phyloP scores from a whole-genome alignment of 2,797 vertebrate genomes.

The Molossus molossus region DNA sequence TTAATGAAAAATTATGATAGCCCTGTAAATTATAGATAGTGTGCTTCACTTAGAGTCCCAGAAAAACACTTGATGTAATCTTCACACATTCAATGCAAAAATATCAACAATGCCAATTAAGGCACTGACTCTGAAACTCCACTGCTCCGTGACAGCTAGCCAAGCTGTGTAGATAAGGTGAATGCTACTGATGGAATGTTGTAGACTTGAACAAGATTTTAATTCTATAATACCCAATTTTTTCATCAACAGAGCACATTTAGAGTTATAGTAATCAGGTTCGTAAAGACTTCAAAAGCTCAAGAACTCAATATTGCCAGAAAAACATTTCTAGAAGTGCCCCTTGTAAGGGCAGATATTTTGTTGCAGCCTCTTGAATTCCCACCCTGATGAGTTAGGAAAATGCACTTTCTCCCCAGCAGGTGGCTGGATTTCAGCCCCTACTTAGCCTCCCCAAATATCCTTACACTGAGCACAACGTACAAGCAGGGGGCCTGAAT shows the following conservation, averaged over 20 bases:
- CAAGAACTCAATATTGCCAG: background rate
- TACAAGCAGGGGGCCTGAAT: background rate
- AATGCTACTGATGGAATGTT: background rate
- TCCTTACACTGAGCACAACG: background rate
- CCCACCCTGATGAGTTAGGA: background rate
- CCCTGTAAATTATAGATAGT: slow-evolving; percentile 27
- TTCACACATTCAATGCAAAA: slow-evolving; percentile 1
- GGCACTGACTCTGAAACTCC: background rate
- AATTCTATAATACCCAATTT: background rate
- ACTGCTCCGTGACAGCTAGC: background rate
- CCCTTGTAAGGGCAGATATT: background rate
- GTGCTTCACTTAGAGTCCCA: background rate
- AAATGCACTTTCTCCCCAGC: background rate
- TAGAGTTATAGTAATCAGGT: background rate
- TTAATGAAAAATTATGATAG: slow-evolving; percentile 52
- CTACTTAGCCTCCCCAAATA: background rate
- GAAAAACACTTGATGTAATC: slow-evolving; percentile 17
- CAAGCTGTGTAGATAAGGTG: background rate
- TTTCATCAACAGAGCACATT: background rate
- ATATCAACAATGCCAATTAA: background rate
- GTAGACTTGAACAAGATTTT: background rate
- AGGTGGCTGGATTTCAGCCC: background rate
- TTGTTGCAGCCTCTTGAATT: background rate
- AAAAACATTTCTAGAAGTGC: background rate
- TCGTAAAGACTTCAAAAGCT: background rate